Base-by-base conservation (phyloP, 2,888 invertebrate species). In the Leptopilina myrica region DNA sequence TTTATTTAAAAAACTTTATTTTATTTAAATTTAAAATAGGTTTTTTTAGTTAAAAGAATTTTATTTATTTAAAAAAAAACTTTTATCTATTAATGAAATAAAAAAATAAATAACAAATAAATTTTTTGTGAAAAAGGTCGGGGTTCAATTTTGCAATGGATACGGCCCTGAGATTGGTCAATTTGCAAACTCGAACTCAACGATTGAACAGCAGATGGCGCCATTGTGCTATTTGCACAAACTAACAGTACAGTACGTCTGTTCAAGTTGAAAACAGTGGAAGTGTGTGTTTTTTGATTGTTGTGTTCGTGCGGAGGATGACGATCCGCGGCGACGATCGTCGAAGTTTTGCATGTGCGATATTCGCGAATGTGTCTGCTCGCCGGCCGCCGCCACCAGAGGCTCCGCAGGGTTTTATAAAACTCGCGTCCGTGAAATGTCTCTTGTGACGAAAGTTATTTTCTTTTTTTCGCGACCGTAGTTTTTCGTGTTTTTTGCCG, bases 161-260 rank as follows among this genome's bases (percentile, higher is more conserved):
- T 40, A 53, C 49, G 20, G 12, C 49, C 26, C 26, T 65, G 46
- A 62, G 77, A 73, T 73, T 56, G 62, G 62, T 62, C 62, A 62
- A 62, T 73, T 78, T 59, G 76, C 78, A 64, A 80, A 78, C 64
- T 79, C 33, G 1, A 49, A 9, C 14, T 75, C 2, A 14, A 20
- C 14, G 43, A 59, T 12, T 46, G 12, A 14, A 14, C 62, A 20
- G 20, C 66, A 80, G 78, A 78, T 78, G 80, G 76, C 78, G 78
- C 56, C 76, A 20, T 7, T 9, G 49, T 53, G 6, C 20, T 9
- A 15, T 66, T 66, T 66, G 46, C 8, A 46, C 66, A 66, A 33
- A 43, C 66, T 46, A 62, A 62, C 20, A 62, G 20, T 3, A 8
- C 62, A 62, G 15, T 59, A n/a, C 15, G 65, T 66, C 66, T 66